Conservation (phyloP, 2,888 invertebrate genomes). For the Trachelus stipa region DNA sequence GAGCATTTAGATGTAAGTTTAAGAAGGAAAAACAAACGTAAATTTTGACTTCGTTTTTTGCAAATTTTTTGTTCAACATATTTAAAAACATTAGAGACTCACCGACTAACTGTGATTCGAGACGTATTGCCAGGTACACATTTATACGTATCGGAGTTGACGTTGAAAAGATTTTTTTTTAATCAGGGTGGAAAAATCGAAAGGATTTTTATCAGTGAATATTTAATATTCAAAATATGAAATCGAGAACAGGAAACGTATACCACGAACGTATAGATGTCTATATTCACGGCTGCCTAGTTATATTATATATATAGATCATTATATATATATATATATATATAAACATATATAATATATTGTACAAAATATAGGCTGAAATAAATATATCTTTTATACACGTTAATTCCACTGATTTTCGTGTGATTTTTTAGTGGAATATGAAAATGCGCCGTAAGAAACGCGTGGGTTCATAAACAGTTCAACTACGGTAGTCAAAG, state of each 20-base stretch:
- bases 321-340: not conserved
- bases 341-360: not conserved
- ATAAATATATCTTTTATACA: conserved; percentile 8
- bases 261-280: not conserved
- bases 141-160: not conserved
- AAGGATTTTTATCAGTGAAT: not conserved
- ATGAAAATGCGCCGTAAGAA: not conserved
- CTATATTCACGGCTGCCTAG: not conserved
- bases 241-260: not conserved
- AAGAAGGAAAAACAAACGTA: not conserved
- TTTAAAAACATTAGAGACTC: not conserved
- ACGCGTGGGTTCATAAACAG: not conserved
- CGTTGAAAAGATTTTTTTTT: not conserved
- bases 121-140: not conserved
- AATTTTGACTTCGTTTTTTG: not conserved
- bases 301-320: not conserved
- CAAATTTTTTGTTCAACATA: not conserved
- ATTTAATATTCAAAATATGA: not conserved
- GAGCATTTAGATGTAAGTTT: not conserved
- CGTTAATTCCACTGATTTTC: not conserved
- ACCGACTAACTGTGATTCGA: not conserved
- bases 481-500: not conserved
- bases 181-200: not conserved
- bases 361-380: not conserved
- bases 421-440: not conserved